Evolutionary conservation across 2,113 vertebrate species (phyloP), one percentile per base, ranked within the genome.

Genomic region (Equus przewalskii): DNA sequence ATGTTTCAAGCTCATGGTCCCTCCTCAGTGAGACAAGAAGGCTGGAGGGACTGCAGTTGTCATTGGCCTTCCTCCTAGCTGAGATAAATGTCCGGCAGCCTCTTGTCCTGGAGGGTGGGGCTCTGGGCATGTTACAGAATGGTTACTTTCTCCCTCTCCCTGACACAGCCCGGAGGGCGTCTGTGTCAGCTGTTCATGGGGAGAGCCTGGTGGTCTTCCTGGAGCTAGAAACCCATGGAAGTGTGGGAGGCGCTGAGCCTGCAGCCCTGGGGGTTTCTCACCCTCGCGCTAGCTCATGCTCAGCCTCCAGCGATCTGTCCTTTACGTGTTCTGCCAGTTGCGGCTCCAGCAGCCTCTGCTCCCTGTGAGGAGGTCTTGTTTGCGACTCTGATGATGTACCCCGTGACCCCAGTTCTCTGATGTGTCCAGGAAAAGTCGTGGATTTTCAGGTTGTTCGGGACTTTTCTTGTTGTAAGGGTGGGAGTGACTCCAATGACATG

Each of bases 131-230:
- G 0, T 19, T 41, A 28, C 65, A 44, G 13, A n/a, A 30, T 5
- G 67, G 18, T 36, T 1, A 7, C 49, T 41, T 69, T 24, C n/a
- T 49, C 36, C 16, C 26, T 28, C 3, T 2, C 49, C 7, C 64
- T 26, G 30, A 1, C 65, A 26, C 22, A 51, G 16, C 46, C 5
- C 5, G 0, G 11, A 21, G 11, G n/a, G 41, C 28, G 10, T 7
- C 44, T n/a, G 26, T 33, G 80, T 51, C 58, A 44, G 81, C 24
- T 54, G 8, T 10, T 33, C 62, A 1, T 49, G 6, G 67, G 16
- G 13, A 9, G 62, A 30, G 12, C 21, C 60, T 13, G 6, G 60
- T 12, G 41, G 26, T 1, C 12, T 5, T 30, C 4, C 41, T 33
- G 70, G 30, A n/a, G 30, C 13, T 10, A 36, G 51, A 15, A 28